phyloP scores from a whole-genome alignment of 1,140 invertebrate genomes.

The Plectus sambesii region DNA sequence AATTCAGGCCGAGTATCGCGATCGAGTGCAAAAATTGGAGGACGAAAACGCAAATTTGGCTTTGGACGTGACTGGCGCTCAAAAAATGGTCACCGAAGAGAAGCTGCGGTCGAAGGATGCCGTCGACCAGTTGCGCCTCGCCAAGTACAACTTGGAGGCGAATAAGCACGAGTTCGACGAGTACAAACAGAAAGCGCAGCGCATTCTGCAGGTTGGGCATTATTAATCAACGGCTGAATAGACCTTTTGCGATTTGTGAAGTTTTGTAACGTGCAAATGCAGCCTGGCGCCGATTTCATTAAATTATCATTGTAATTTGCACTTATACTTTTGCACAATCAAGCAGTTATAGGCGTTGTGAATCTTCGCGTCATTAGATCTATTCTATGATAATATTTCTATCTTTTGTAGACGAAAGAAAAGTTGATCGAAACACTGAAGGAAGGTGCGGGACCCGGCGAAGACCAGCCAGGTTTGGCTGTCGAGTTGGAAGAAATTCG shows the following conservation, averaged over 20 bases:
- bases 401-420: conserved; percentile 63
- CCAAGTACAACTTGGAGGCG: conserved; percentile 42
- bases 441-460: conserved; percentile 45
- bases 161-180: conserved; percentile 49
- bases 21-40: conserved; percentile 30
- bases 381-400: conserved; percentile 11
- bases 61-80: conserved; percentile 47
- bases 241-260: background rate
- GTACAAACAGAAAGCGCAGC: conserved; percentile 57
- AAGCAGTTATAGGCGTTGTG: conserved; percentile 12
- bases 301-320: too few relatives aligned
- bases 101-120: conserved; percentile 49
- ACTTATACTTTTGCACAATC: too few relatives aligned
- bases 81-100: conserved; percentile 60
- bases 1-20: background rate
- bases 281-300: too few relatives aligned
- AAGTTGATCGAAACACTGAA: conserved; percentile 59
- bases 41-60: conserved; percentile 34
- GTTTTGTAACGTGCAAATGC: too few relatives aligned
- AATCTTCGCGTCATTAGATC: background rate
- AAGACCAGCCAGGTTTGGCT: conserved; percentile 46
- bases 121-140: conserved; percentile 39
- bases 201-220: conserved; percentile 54
- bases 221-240: background rate
- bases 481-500: conserved; percentile 48